Percentiles rank a stretch among this genome's conserved stretches.
Evolutionary conservation across 2,113 vertebrate genomes (phyloP).

Genomic region (Leucoraja erinaceus): DNA sequence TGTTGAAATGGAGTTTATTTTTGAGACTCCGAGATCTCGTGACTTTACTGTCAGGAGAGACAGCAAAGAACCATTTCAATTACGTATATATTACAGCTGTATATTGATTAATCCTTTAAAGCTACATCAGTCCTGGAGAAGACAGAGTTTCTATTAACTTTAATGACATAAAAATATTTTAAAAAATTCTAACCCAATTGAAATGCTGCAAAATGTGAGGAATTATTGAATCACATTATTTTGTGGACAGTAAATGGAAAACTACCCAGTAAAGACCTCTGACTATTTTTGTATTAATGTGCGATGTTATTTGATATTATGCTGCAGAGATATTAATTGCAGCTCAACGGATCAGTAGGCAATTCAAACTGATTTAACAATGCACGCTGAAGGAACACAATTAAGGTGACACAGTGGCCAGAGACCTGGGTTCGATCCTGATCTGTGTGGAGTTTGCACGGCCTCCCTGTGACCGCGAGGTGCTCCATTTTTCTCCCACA

Average conservation of each 20-base stretch:
- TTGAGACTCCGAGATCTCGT: background rate
- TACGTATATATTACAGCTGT: background rate
- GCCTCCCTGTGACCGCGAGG: no score
- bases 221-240: background rate
- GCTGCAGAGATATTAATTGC: background rate
- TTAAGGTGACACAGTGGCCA: no score
- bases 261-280: background rate
- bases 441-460: no score
- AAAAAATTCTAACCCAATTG: background rate
- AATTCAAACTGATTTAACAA: background rate
- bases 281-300: background rate
- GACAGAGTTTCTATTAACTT: background rate
- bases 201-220: background rate
- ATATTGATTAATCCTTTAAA: constrained; percentile 29
- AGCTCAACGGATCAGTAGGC: background rate
- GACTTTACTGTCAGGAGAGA: background rate
- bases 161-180: background rate
- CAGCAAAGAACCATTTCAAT: constrained; percentile 6
- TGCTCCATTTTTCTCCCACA: no score
- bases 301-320: background rate
- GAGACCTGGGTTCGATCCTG: no score
- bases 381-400: background rate
- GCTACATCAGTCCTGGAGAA: background rate
- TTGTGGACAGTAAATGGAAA: background rate
- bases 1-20: constrained; percentile 1